A percentile compares a stretch with the other conserved stretches of the same genome.
phyloP scores from a whole-genome alignment of 2,888 invertebrate species.

The Diplolepis rosae region DNA sequence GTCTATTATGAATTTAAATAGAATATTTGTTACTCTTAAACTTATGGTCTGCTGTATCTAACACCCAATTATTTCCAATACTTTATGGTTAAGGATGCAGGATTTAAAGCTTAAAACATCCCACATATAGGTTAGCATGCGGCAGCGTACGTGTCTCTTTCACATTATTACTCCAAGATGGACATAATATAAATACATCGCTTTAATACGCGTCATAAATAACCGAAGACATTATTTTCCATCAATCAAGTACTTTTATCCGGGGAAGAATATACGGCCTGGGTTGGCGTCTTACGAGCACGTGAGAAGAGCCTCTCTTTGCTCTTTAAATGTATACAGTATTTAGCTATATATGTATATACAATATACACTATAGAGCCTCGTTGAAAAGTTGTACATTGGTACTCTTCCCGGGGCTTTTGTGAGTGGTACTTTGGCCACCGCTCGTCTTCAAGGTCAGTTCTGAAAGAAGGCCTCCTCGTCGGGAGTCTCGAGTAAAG shows the following conservation, averaged over 20 bases:
- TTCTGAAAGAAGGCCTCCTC: conserved; percentile 50
- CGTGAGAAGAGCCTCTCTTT: not conserved
- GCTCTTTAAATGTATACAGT: not conserved
- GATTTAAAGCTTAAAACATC: conserved; percentile 12
- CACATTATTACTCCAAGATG: conserved; percentile 40
- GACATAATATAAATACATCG: conserved; percentile 36
- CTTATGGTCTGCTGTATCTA: conserved; percentile 32
- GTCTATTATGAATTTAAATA: no score
- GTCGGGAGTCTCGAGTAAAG: conserved; percentile 52
- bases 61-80: conserved; percentile 38
- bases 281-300: not conserved
- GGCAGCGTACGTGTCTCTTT: conserved; percentile 7
- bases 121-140: conserved; percentile 23
- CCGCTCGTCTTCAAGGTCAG: conserved; percentile 44
- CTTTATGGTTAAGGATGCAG: conserved; percentile 4
- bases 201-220: conserved; percentile 50
- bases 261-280: not conserved
- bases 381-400: not conserved
- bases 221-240: conserved; percentile 45
- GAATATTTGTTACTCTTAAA: conserved; percentile 5
- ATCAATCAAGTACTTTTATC: conserved; percentile 32
- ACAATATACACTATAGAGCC: not conserved
- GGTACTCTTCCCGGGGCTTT: not conserved
- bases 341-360: not conserved
- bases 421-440: not conserved